Evolutionary conservation across 1,140 invertebrate genomes (phyloP).

Genomic region (Cepaea nemoralis): DNA sequence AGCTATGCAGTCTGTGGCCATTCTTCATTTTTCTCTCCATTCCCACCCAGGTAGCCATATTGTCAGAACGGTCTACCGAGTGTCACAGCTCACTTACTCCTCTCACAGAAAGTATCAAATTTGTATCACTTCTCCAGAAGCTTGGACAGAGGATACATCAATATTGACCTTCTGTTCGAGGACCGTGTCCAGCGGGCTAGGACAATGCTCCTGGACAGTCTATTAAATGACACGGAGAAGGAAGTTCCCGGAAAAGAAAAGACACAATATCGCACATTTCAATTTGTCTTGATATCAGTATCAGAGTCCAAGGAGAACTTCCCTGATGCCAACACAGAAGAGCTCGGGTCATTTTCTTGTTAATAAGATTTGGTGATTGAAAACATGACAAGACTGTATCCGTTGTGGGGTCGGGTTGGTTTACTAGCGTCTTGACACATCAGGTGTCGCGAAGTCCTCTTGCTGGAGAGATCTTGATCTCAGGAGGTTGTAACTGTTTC

Average conservation of each 20-base stretch:
- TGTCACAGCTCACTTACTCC: too few species aligned
- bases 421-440: background rate
- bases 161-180: background rate
- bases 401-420: background rate
- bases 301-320: background rate
- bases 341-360: background rate
- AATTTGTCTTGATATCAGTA: background rate
- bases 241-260: background rate
- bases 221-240: background rate
- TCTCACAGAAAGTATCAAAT: too few species aligned
- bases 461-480: too few species aligned
- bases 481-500: too few species aligned
- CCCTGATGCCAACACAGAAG: background rate
- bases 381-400: background rate
- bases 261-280: background rate
- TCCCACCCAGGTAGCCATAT: too few species aligned
- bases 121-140: too few species aligned
- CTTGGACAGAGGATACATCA: background rate
- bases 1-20: too few species aligned
- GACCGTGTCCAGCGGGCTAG: background rate
- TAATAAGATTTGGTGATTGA: background rate
- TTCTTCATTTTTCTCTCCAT: too few species aligned
- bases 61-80: too few species aligned
- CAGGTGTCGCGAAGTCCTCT: too few species aligned
- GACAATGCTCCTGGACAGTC: background rate